A percentile compares a stretch with the other conserved stretches of the same genome.
Conservation (phyloP, 2,888 invertebrate species). For the Synanthedon formicaeformis region DNA sequence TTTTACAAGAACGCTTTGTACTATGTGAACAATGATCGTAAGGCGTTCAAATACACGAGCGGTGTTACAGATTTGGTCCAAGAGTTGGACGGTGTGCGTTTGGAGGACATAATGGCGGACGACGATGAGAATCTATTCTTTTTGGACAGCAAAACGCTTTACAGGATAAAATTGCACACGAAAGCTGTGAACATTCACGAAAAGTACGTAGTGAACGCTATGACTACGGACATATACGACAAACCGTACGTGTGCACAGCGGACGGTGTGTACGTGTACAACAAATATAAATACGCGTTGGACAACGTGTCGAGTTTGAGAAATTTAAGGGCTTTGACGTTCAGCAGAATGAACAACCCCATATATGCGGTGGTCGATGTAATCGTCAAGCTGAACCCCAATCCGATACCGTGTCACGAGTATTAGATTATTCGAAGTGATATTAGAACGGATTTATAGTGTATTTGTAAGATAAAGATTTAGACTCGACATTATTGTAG, state of each 20-base stretch:
- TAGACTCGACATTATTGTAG: no score
- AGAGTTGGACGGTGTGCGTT: constrained; percentile 28
- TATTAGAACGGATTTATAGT: no score
- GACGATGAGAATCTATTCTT: constrained; percentile 50
- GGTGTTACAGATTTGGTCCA: constrained; percentile 27
- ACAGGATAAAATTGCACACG: constrained; percentile 40
- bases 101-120: constrained; percentile 41
- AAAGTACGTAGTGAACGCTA: constrained; percentile 22
- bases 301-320: constrained; percentile 38
- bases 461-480: no score
- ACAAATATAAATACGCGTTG: constrained; percentile 49
- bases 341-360: constrained; percentile 37
- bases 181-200: constrained; percentile 41
- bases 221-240: constrained; percentile 32
- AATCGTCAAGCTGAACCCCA: constrained; percentile 33
- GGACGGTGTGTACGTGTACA: constrained; percentile 42
- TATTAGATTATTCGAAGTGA: constrained; percentile 9
- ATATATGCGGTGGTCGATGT: constrained; percentile 43
- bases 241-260: constrained; percentile 35
- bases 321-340: constrained; percentile 37
- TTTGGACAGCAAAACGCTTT: constrained; percentile 28
- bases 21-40: constrained; percentile 31
- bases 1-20: constrained; percentile 43
- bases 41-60: constrained; percentile 40
- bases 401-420: constrained; percentile 27